phyloP scores from a whole-genome alignment of 2,113 vertebrate species.

The Rissa tridactyla region DNA sequence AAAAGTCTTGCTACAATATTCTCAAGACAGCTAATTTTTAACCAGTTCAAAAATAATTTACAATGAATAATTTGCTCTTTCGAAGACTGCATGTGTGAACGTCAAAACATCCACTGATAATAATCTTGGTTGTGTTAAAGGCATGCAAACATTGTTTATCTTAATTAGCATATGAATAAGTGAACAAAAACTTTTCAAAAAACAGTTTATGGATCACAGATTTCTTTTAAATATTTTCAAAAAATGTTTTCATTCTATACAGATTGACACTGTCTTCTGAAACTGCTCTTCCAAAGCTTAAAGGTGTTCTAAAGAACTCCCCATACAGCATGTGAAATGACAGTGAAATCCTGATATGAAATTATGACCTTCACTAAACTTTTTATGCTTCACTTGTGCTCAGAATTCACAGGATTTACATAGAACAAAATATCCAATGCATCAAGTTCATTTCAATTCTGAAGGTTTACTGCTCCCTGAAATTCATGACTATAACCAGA shows the following conservation, averaged over 20 bases:
- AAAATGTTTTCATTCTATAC: not conserved
- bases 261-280: not conserved
- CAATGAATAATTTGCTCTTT: not conserved
- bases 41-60: not conserved
- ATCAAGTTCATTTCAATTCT: constrained; percentile 2
- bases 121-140: not conserved
- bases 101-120: not conserved
- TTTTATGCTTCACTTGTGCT: not conserved
- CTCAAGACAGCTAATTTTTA: not conserved
- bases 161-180: not conserved
- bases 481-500: not conserved
- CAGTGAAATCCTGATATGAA: not conserved
- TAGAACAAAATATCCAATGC: not conserved
- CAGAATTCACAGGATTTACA: not conserved
- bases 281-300: not conserved
- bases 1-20: not conserved
- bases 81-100: not conserved
- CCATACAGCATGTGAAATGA: not conserved
- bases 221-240: not conserved
- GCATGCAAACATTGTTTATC: not conserved
- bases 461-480: not conserved
- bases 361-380: not conserved
- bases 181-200: not conserved
- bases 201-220: not conserved
- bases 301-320: constrained; percentile 5